Conservation (phyloP, 2,113 vertebrate genomes). For the Scomber colias region DNA sequence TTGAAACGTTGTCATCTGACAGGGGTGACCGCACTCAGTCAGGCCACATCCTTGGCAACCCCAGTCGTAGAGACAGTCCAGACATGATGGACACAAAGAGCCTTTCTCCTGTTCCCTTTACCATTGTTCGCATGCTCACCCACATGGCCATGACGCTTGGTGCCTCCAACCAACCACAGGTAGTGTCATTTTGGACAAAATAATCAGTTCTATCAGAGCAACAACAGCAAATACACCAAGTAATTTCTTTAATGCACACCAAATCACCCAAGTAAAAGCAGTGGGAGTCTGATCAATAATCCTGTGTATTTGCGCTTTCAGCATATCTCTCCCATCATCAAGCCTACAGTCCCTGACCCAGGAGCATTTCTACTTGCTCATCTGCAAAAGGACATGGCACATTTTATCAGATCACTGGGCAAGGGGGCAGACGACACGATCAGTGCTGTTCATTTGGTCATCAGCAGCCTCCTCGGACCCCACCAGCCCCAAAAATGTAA, state of each 20-base stretch:
- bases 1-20: neutral
- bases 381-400: constrained; percentile 86
- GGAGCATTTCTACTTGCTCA: constrained; percentile 87
- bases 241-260: too few species aligned
- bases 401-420: constrained; percentile 87
- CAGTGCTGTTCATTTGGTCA: constrained; percentile 85
- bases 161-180: constrained; percentile 80
- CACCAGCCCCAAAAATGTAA: constrained; percentile 80
- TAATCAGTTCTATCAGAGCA: neutral
- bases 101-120: constrained; percentile 83
- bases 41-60: constrained; percentile 90
- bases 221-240: too few species aligned
- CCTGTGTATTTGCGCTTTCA: constrained; percentile 52
- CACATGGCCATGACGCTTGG: constrained; percentile 92
- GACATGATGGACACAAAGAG: constrained; percentile 84
- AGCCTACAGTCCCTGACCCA: constrained; percentile 76
- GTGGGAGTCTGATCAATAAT: neutral
- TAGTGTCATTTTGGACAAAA: constrained; percentile 59
- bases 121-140: constrained; percentile 88
- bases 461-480: constrained; percentile 81
- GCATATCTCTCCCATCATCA: constrained; percentile 86
- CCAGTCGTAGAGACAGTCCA: constrained; percentile 66
- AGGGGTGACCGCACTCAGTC: constrained; percentile 90
- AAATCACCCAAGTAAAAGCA: too few species aligned
- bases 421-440: constrained; percentile 89